Percentiles rank a stretch among this genome's conserved stretches.
Evolutionary conservation across 2,113 vertebrate species (phyloP).

Genomic region (Aepyceros melampus): DNA sequence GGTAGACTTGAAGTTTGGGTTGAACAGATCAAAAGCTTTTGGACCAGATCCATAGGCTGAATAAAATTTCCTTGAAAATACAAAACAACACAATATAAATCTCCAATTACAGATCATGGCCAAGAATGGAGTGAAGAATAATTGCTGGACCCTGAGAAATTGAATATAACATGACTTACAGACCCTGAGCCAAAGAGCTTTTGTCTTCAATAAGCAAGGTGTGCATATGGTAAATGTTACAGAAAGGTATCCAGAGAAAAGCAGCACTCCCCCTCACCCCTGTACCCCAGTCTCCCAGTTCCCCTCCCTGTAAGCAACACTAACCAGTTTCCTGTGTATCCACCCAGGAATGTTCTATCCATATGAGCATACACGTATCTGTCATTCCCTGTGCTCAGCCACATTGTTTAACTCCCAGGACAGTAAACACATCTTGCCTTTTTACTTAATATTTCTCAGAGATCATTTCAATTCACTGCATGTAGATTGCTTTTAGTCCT

Average conservation of each 20-base stretch:
- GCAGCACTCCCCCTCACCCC: not conserved
- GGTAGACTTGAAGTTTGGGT: slow-evolving; percentile 84
- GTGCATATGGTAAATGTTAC: not conserved
- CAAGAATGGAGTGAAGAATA: not conserved
- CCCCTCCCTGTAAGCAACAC: not conserved
- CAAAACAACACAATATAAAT: not conserved
- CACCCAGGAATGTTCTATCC: not conserved
- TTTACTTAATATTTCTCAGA: not conserved
- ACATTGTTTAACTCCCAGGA: not conserved
- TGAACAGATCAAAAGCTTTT: slow-evolving; percentile 84
- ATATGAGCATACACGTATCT: not conserved
- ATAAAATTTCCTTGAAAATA: slow-evolving; percentile 87
- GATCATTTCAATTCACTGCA: not conserved
- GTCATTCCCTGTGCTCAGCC: not conserved
- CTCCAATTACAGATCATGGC: not conserved
- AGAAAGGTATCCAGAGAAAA: not conserved
- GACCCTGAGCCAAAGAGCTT: not conserved
- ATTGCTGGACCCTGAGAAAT: not conserved
- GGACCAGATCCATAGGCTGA: slow-evolving; percentile 83
- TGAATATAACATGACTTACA: not conserved
- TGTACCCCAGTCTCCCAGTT: not conserved
- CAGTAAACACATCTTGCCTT: not conserved
- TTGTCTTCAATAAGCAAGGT: not conserved
- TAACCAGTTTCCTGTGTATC: not conserved
- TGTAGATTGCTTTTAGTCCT: not conserved